Evolutionary conservation across 2,113 vertebrate species (phyloP).

Genomic region (Todiramphus chloris): DNA sequence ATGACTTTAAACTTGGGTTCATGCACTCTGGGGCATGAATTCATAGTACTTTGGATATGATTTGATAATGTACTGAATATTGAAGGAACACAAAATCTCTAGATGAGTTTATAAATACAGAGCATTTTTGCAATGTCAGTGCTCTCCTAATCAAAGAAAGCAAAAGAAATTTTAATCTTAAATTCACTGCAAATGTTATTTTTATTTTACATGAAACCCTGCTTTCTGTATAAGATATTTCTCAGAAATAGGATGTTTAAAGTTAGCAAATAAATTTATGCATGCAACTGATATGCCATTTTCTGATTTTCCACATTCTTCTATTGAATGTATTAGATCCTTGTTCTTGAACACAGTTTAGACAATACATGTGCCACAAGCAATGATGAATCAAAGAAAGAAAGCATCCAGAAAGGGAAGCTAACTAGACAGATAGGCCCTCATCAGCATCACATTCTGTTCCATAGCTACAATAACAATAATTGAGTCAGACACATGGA

Average conservation of each 20-base stretch:
- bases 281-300: background rate
- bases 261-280: background rate
- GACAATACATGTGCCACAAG: constrained; percentile 70
- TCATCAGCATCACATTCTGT: constrained; percentile 62
- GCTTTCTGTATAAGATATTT: background rate
- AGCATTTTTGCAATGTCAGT: background rate
- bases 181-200: background rate
- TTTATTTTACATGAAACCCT: background rate
- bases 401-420: constrained; percentile 60
- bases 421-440: constrained; percentile 69
- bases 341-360: constrained; percentile 60
- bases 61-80: constrained; percentile 16
- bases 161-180: background rate
- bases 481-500: constrained; percentile 71
- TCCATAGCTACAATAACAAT: constrained; percentile 35
- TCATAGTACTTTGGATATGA: constrained; percentile 27
- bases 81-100: background rate
- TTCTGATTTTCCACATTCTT: constrained; percentile 37
- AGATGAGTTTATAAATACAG: background rate
- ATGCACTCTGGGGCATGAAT: constrained; percentile 56
- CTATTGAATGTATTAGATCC: constrained; percentile 44
- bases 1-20: constrained; percentile 66
- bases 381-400: constrained; percentile 66
- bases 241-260: background rate
- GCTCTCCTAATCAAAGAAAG: constrained; percentile 14